Conservation (phyloP, 2,888 invertebrate genomes). For the Metopia argyrocephala region DNA sequence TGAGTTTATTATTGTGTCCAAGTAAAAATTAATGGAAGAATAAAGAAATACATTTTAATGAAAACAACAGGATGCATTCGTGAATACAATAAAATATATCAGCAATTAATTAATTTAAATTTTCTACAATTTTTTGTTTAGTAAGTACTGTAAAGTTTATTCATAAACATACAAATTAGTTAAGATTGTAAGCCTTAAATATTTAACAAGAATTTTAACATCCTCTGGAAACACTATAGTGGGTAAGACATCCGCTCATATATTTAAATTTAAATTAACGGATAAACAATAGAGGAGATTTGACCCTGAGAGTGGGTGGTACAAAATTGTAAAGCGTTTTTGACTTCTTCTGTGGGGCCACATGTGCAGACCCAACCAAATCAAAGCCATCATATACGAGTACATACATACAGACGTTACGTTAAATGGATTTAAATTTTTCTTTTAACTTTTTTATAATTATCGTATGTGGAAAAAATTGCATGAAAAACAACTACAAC, state of each 20-base stretch:
- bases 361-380: neutral
- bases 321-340: slow-evolving; percentile 47
- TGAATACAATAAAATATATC: too few species aligned
- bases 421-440: neutral
- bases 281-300: neutral
- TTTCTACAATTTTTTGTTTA: too few species aligned
- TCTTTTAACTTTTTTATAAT: neutral
- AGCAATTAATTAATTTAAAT: too few species aligned
- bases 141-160: too few species aligned
- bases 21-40: too few species aligned
- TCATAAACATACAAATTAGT: too few species aligned
- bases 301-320: slow-evolving; percentile 58
- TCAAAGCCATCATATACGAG: too few species aligned
- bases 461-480: slow-evolving; percentile 1
- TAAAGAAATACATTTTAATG: too few species aligned
- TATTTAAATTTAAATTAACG: neutral
- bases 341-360: slow-evolving; percentile 17
- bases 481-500: neutral
- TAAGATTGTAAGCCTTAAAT: too few species aligned
- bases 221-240: slow-evolving; percentile 30
- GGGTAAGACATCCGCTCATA: slow-evolving; percentile 34
- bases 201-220: slow-evolving; percentile 1
- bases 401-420: neutral
- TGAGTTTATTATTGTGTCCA: too few species aligned
- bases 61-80: too few species aligned